Percentiles rank a stretch among this genome's conserved stretches.
Evolutionary conservation across 2,888 invertebrate genomes (phyloP).

Genomic region (Pristionchus japonicus): DNA sequence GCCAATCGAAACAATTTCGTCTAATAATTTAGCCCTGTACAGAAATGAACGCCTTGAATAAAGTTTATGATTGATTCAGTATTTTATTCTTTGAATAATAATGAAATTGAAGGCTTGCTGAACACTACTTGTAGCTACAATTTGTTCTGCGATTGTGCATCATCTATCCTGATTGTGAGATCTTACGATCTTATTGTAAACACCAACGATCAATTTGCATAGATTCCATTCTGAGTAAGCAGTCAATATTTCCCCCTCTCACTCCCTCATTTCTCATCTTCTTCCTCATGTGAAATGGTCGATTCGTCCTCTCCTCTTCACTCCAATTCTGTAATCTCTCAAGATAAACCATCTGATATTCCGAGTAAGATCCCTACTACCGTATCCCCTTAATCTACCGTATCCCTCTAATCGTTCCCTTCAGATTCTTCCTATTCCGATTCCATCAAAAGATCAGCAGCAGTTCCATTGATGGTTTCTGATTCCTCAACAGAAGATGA

Average conservation of each 20-base stretch:
- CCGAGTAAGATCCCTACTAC: neutral
- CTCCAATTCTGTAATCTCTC: conserved; percentile 15
- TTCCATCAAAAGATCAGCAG: neutral
- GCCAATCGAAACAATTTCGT: neutral
- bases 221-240: too few relatives aligned
- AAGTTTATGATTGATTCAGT: neutral
- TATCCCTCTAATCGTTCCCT: neutral
- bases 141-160: too few relatives aligned
- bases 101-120: too few relatives aligned
- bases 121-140: too few relatives aligned
- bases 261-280: neutral
- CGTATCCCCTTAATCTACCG: neutral
- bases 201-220: too few relatives aligned
- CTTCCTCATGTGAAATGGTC: conserved; percentile 28
- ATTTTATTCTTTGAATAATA: too few relatives aligned
- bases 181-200: too few relatives aligned
- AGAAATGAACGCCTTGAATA: conserved; percentile 8
- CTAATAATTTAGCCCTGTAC: conserved; percentile 24
- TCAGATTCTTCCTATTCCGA: neutral
- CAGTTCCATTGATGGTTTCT: neutral
- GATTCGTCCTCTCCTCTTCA: neutral
- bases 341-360: conserved; percentile 27
- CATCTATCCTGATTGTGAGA: too few relatives aligned
- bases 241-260: neutral
- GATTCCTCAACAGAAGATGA: neutral